Conservation (phyloP, 2,797 vertebrate genomes). For the Perdix hodgsoniae region DNA sequence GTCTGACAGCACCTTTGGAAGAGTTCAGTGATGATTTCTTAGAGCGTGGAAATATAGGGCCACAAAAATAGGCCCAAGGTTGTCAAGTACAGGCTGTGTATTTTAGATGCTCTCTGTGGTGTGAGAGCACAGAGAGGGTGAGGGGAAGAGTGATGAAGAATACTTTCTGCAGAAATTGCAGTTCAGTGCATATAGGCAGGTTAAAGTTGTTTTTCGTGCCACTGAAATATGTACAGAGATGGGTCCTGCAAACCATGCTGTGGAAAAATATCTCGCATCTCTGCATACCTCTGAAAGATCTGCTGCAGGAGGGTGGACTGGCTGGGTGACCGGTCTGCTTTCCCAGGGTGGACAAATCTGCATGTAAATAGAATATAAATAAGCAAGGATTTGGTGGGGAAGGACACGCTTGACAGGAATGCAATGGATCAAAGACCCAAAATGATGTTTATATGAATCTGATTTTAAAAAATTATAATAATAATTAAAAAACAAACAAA, state of each 20-base stretch:
- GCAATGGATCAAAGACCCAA: background rate
- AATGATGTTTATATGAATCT: background rate
- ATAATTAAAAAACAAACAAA: too few species aligned
- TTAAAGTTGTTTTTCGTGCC: background rate
- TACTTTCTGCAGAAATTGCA: background rate
- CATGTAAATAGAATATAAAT: background rate
- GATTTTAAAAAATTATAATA: background rate
- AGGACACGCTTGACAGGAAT: background rate
- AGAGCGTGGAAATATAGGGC: background rate
- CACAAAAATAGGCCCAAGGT: constrained; percentile 23
- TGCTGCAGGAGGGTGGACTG: background rate
- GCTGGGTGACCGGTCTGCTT: background rate
- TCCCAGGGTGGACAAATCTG: background rate
- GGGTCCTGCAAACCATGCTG: background rate
- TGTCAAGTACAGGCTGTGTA: constrained; percentile 39
- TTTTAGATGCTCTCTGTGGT: constrained; percentile 1
- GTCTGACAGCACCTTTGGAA: constrained; percentile 44
- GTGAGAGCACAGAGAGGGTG: background rate
- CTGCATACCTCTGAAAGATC: background rate
- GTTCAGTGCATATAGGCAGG: background rate
- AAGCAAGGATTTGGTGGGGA: background rate
- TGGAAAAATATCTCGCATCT: background rate
- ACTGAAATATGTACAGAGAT: background rate
- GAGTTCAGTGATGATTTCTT: constrained; percentile 1
- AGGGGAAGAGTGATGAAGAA: background rate